Percentiles rank a stretch among this genome's conserved stretches.
Conservation (phyloP, 2,888 invertebrate species). For the Lycocerus yunnanus region DNA sequence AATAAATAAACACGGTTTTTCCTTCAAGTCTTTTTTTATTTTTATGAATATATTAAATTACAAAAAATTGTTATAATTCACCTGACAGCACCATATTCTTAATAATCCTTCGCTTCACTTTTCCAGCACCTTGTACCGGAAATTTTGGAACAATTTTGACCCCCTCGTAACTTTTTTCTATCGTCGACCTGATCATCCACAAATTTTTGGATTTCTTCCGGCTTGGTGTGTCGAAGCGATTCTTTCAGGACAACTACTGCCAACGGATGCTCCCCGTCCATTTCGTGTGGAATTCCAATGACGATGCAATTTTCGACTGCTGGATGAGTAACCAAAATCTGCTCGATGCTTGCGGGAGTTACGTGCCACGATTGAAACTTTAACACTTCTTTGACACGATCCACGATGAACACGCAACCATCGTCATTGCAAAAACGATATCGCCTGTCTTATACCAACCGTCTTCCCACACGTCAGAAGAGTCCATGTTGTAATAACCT, state of each 20-base stretch:
- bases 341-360: constrained; percentile 45
- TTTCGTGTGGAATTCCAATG: constrained; percentile 46
- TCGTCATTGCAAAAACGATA: constrained; percentile 57
- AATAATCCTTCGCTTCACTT: not conserved
- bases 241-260: constrained; percentile 41
- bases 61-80: not conserved
- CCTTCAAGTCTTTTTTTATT: not conserved
- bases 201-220: not conserved
- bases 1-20: too few species aligned
- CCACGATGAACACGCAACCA: constrained; percentile 56
- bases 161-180: not conserved
- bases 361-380: constrained; percentile 60
- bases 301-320: constrained; percentile 43
- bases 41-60: too few species aligned
- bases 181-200: not conserved
- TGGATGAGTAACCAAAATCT: constrained; percentile 43
- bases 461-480: constrained; percentile 52
- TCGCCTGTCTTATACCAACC: constrained; percentile 61
- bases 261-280: constrained; percentile 48
- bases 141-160: not conserved
- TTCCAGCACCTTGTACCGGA: not conserved
- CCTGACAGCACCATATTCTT: not conserved
- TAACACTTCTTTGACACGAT: constrained; percentile 59
- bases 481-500: constrained; percentile 58
- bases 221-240: not conserved